Evolutionary conservation across 2,113 vertebrate species (phyloP).

Genomic region (Natator depressus): DNA sequence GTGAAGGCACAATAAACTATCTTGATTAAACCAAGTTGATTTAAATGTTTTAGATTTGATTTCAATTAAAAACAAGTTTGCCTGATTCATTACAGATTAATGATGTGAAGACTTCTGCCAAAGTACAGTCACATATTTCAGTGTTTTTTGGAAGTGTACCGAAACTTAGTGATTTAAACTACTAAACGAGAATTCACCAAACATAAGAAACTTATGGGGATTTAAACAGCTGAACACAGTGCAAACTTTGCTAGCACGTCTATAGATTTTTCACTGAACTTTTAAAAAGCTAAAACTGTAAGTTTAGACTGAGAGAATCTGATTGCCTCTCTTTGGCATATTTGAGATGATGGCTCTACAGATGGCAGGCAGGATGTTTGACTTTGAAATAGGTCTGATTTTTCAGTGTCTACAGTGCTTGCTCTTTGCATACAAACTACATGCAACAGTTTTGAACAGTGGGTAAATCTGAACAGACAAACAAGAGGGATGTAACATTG

Average conservation of each 20-base stretch:
- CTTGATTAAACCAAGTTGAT: neutral
- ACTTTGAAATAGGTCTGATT: slow-evolving; percentile 36
- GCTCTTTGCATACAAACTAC: slow-evolving; percentile 37
- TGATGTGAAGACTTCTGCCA: neutral
- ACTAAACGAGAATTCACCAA: neutral
- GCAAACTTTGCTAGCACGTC: neutral
- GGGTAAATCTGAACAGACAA: slow-evolving; percentile 35
- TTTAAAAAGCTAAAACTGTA: neutral
- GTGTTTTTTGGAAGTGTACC: neutral
- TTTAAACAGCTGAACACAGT: neutral
- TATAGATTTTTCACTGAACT: neutral
- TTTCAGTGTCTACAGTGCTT: slow-evolving; percentile 25
- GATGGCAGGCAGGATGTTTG: neutral
- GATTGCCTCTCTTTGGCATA: neutral
- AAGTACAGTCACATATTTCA: neutral
- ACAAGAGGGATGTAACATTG: slow-evolving; percentile 56
- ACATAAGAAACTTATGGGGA: neutral
- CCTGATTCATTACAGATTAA: neutral
- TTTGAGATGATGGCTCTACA: slow-evolving; percentile 3
- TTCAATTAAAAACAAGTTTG: neutral
- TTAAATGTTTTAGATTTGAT: neutral
- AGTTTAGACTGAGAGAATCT: neutral
- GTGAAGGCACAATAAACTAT: neutral
- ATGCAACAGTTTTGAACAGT: slow-evolving; percentile 20
- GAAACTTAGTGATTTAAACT: neutral